phyloP scores from a whole-genome alignment of 1,140 invertebrate species.

The Paraescarpia echinospica region DNA sequence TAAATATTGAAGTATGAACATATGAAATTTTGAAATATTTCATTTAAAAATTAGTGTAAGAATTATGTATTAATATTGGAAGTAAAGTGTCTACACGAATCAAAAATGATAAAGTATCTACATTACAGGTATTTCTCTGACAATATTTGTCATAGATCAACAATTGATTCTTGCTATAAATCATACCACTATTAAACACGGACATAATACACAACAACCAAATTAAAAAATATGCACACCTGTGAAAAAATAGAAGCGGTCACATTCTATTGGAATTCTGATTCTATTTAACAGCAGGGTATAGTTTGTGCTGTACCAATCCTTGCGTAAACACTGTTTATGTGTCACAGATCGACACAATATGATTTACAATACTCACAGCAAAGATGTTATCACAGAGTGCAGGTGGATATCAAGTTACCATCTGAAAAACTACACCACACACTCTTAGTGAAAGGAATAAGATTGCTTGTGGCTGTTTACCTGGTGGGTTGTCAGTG shows the following conservation, averaged over 20 bases:
- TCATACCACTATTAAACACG: not conserved
- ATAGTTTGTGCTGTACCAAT: not conserved
- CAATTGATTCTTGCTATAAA: not conserved
- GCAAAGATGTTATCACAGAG: not conserved
- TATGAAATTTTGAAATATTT: not conserved
- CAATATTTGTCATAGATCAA: not conserved
- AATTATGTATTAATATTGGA: not conserved
- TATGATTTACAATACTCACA: not conserved
- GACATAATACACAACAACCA: not conserved
- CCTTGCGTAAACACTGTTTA: not conserved
- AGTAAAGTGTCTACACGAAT: not conserved
- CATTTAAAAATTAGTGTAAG: not conserved
- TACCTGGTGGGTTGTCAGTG: not conserved
- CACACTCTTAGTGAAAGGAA: not conserved
- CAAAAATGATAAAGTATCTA: not conserved
- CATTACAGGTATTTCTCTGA: not conserved
- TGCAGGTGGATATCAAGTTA: not conserved
- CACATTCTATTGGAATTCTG: not conserved
- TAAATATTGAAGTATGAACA: not conserved
- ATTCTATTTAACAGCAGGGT: not conserved
- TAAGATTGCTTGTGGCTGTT: not conserved
- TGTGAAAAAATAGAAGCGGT: not conserved
- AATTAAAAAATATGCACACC: not conserved
- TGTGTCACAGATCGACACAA: not conserved
- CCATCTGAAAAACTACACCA: not conserved